Percentiles rank a stretch among this genome's conserved stretches.
These are phyloP conservation scores for Peromyscus eremicus DNA, from an alignment of 2,797 vertebrate genomes.

Conservation along the genomic window DNA sequence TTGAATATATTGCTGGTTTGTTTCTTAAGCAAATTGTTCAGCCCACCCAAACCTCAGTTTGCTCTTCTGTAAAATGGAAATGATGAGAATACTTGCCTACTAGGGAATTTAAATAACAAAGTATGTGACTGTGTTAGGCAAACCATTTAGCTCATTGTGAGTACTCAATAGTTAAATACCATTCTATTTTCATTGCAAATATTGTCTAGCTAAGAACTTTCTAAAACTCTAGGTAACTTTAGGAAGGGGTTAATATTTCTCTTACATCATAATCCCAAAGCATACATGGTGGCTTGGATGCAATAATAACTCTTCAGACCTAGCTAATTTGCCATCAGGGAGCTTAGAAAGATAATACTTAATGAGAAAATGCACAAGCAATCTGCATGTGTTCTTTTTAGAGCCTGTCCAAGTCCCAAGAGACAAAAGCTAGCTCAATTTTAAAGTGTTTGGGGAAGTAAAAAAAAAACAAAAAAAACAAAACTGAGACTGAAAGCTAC, in stretches of 20 bases:
- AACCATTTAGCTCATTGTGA: neutral
- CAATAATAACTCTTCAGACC: constrained; percentile 65
- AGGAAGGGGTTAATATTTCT: constrained; percentile 60
- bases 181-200: constrained; percentile 48
- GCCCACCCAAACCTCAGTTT: neutral
- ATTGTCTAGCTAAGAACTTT: constrained; percentile 11
- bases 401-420: constrained; percentile 36
- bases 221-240: constrained; percentile 54
- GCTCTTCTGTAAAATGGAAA: neutral
- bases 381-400: constrained; percentile 61
- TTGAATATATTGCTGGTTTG: neutral
- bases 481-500: constrained; percentile 42
- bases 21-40: constrained; percentile 24
- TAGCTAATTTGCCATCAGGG: constrained; percentile 78
- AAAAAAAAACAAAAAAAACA: neutral
- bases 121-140: neutral
- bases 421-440: constrained; percentile 47
- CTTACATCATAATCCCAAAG: constrained; percentile 65
- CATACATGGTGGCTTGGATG: constrained; percentile 35
- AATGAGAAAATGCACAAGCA: constrained; percentile 76
- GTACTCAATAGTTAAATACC: neutral
- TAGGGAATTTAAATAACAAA: neutral
- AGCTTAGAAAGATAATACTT: constrained; percentile 64
- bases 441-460: constrained; percentile 39
- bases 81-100: neutral